Conservation (phyloP, 64 coral and sea anemone species). For the Acropora yongei region DNA sequence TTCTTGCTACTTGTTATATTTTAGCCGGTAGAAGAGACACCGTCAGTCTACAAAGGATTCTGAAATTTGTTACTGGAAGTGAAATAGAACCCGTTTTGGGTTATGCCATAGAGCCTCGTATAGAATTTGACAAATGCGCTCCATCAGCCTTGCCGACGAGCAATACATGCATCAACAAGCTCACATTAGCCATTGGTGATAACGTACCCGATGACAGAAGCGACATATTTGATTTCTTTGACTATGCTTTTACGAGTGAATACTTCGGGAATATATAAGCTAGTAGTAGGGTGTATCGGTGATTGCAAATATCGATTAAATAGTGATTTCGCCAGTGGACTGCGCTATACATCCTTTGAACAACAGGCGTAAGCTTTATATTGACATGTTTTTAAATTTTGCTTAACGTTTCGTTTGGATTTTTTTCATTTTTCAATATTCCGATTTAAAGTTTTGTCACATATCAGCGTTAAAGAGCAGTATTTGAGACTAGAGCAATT, state of each 20-base stretch:
- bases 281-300: too few relatives aligned
- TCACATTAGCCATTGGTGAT: slow-evolving; percentile 21
- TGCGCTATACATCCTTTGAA: too few relatives aligned
- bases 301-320: too few relatives aligned
- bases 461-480: too few relatives aligned
- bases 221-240: slow-evolving; percentile 23
- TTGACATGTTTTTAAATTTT: too few relatives aligned
- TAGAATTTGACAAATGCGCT: background rate
- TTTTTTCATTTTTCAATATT: too few relatives aligned
- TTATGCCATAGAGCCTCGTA: slow-evolving; percentile 18
- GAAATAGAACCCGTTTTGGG: slow-evolving; percentile 35
- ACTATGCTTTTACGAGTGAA: slow-evolving; percentile 28
- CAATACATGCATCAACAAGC: slow-evolving; percentile 52
- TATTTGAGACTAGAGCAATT: too few relatives aligned
- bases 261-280: slow-evolving; percentile 13
- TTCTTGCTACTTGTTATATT: background rate
- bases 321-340: too few relatives aligned
- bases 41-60: background rate
- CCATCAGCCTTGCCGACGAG: slow-evolving; percentile 39
- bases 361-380: too few relatives aligned
- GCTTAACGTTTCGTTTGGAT: too few relatives aligned
- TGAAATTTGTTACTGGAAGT: slow-evolving; percentile 32
- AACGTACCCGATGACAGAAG: background rate
- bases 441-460: too few relatives aligned
- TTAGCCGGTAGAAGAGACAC: slow-evolving; percentile 17